These are phyloP conservation scores for Podarcis lilfordi DNA, from an alignment of 2,797 vertebrate genomes.

Conservation along the genomic window DNA sequence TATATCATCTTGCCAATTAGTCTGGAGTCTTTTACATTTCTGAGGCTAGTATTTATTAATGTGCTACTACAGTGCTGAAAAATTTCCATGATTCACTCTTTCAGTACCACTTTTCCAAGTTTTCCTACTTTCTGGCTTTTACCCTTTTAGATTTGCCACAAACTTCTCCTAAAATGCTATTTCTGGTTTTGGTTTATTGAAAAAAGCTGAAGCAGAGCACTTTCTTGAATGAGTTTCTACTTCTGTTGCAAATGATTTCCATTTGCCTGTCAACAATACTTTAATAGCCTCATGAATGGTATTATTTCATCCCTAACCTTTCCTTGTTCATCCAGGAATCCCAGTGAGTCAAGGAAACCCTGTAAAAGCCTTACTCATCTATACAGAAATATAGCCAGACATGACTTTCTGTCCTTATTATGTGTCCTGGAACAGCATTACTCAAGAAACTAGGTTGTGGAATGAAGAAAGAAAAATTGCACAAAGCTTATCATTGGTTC, in stretches of 20 bases:
- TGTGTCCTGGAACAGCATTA: conserved; percentile 5
- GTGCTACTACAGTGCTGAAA: neutral
- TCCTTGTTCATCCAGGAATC: conserved; percentile 15
- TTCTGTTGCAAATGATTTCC: conserved; percentile 38
- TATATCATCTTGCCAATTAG: neutral
- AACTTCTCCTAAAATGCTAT: neutral
- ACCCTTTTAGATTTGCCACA: conserved; percentile 16
- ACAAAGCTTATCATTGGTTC: neutral
- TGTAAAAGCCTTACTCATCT: too few relatives aligned
- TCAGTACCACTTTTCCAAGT: neutral
- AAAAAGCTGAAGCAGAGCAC: too few relatives aligned
- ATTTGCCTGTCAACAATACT: conserved; percentile 43
- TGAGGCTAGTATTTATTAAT: neutral
- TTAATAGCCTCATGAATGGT: conserved; percentile 43
- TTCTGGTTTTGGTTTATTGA: too few relatives aligned
- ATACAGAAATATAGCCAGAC: too few relatives aligned
- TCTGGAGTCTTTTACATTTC: neutral
- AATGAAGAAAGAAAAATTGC: conserved; percentile 10
- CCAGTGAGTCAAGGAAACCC: neutral
- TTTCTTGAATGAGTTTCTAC: conserved; percentile 9
- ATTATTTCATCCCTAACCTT: conserved; percentile 15
- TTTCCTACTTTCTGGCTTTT: conserved; percentile 20
- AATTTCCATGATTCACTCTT: neutral
- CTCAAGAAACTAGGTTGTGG: conserved; percentile 21
- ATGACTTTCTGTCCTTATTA: too few relatives aligned